phyloP scores from a whole-genome alignment of 2,113 vertebrate species.

The Onychostoma macrolepis region DNA sequence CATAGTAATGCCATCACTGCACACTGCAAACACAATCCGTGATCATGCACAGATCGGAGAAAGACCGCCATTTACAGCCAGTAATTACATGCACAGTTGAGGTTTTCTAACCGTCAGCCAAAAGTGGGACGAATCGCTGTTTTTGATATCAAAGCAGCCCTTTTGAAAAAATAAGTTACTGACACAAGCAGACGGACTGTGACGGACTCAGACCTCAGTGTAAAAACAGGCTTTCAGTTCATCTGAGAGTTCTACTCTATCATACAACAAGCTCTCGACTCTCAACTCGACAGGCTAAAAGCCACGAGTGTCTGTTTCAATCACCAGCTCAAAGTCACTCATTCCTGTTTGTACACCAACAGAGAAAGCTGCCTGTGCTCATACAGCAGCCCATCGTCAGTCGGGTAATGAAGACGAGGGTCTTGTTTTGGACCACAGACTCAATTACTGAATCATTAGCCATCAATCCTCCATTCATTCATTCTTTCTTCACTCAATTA shows the following conservation, averaged over 20 bases:
- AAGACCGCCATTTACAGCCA: constrained; percentile 9
- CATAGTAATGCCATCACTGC: background rate
- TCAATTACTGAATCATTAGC: background rate
- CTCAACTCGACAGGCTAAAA: constrained; percentile 25
- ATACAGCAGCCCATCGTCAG: background rate
- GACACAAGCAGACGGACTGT: constrained; percentile 38
- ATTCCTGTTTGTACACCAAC: constrained; percentile 23
- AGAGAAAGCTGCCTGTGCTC: background rate
- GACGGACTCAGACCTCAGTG: constrained; percentile 30
- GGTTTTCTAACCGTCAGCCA: constrained; percentile 24
- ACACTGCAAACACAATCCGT: background rate
- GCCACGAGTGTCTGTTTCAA: constrained; percentile 39
- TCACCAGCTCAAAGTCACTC: constrained; percentile 45
- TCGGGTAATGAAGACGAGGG: constrained; percentile 37
- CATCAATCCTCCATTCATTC: background rate
- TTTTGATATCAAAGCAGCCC: constrained; percentile 12
- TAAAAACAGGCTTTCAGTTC: constrained; percentile 41
- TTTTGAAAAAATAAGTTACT: constrained; percentile 18
- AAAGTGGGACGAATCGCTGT: constrained; percentile 23
- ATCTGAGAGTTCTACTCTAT: constrained; percentile 18
- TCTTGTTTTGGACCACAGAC: background rate
- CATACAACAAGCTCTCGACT: constrained; percentile 7
- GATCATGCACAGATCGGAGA: background rate
- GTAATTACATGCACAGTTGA: constrained; percentile 35
- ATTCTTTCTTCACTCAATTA: background rate